Evolutionary conservation across 2,113 vertebrate species (phyloP), one percentile per base, ranked within the genome.

Genomic region (Proteles cristata): DNA sequence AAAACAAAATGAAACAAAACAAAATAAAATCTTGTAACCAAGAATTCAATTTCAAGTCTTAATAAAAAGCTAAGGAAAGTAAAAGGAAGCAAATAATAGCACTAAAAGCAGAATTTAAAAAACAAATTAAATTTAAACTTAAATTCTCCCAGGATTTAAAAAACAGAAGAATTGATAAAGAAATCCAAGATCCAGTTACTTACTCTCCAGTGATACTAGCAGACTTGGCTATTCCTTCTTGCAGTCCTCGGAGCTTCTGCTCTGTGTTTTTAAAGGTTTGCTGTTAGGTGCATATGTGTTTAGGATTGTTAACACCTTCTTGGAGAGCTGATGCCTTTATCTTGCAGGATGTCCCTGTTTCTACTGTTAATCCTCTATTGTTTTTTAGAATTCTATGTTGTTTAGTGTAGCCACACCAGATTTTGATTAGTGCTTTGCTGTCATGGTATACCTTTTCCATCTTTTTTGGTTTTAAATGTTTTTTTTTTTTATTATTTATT

Each of bases 181-280:
- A 74, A 69, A 23, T 5, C 16, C 50, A 83, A 61, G 28, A n/a
- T 1, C 4, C 26, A 63, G 2, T 17, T 88, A 43, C 5, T 35
- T 50, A 39, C 0, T 58, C 39, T 53, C 39, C 33, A 31, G n/a
- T 28, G 28, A 0, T 15, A 31, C 17, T 17, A 68, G n/a, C 4
- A 50, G 61, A n/a, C 45, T 1, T 10, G 11, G 3, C 8, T 2
- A 25, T 66, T 25, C 68, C 58, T 82, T 50, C 33, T 48, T 50
- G 43, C 1, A 61, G 26, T 17, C 55, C 79, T 81, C 0, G 11
- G 10, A 12, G 61, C 16, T 26, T 79, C 43, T 21, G 71, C 14
- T n/a, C n/a, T 3, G 1, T 4, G 19, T 53, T 14, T 61, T 28
- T 19, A 15, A 80, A n/a, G 50, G 33, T 82, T 26, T 53, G 31